These are phyloP conservation scores for Trididemnum miniatum DNA, from an alignment of 23 tunicate genomes.

Conservation along the genomic window DNA sequence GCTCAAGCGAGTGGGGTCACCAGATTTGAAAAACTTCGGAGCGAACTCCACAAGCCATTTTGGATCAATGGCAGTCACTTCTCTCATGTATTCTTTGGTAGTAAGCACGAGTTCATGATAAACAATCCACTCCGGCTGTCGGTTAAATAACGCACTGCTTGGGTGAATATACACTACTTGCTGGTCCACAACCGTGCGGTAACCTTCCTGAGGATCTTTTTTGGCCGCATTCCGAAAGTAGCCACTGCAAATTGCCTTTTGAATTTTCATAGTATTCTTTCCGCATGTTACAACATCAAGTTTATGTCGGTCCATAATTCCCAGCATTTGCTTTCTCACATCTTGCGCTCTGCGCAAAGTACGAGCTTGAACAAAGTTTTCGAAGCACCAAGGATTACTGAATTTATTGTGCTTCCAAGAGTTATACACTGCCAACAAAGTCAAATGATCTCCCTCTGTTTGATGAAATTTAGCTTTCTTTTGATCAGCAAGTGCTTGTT, in stretches of 20 bases:
- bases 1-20: constrained; percentile 93
- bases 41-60: constrained; percentile 99
- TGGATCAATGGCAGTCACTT: constrained; percentile 93
- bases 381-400: constrained; percentile 97
- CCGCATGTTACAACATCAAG: constrained; percentile 93
- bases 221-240: constrained; percentile 96
- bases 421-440: constrained; percentile 91
- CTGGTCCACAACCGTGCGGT: constrained; percentile 92
- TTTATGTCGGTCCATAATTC: constrained; percentile 98
- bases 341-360: constrained; percentile 96
- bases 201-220: constrained; percentile 98
- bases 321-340: constrained; percentile 97
- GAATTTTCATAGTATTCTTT: constrained; percentile 90
- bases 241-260: constrained; percentile 96
- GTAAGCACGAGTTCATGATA: constrained; percentile 98
- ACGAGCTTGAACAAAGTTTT: constrained; percentile 95
- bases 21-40: constrained; percentile 92
- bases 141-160: constrained; percentile 86
- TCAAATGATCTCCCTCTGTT: constrained; percentile 91
- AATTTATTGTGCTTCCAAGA: constrained; percentile 98
- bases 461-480: constrained; percentile 95
- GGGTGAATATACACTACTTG: constrained; percentile 98
- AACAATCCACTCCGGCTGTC: constrained; percentile 96
- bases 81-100: constrained; percentile 99
- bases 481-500: constrained; percentile 96